Conservation (phyloP, 2,888 invertebrate species). For the Himalopsyche tibetana region DNA sequence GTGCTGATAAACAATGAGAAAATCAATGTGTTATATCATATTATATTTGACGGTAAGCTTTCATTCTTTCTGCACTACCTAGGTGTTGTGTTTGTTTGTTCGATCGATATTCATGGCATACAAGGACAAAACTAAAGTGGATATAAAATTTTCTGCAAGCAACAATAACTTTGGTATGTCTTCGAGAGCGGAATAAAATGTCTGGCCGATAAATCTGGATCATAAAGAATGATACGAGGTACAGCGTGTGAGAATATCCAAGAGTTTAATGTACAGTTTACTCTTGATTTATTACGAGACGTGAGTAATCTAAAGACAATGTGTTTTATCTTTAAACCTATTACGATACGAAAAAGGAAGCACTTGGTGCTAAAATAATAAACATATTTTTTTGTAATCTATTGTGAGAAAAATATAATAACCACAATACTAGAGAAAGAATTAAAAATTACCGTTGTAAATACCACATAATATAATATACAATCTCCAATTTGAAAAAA, state of each 20-base stretch:
- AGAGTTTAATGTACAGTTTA: conserved; percentile 37
- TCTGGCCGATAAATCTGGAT: conserved; percentile 20
- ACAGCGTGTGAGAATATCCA: conserved; percentile 19
- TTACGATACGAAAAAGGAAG: background rate
- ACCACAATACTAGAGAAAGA: too few relatives aligned
- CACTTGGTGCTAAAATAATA: background rate
- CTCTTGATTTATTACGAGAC: conserved; percentile 2
- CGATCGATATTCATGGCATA: too few relatives aligned
- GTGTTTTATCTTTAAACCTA: background rate
- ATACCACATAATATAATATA: too few relatives aligned
- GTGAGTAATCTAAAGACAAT: conserved; percentile 24
- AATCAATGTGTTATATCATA: too few relatives aligned
- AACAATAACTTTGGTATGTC: background rate
- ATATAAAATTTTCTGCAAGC: background rate
- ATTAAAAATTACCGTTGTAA: too few relatives aligned
- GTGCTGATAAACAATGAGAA: too few relatives aligned
- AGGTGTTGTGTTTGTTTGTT: too few relatives aligned
- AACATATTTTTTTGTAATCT: too few relatives aligned
- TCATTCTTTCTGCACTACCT: too few relatives aligned
- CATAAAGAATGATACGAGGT: conserved; percentile 4
- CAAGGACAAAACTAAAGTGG: background rate
- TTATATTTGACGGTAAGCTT: too few relatives aligned
- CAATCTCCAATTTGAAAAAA: too few relatives aligned
- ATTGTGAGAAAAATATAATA: too few relatives aligned
- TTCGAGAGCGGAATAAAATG: background rate